Conservation (phyloP, 2,113 vertebrate genomes). For the Phyllostomus discolor region DNA sequence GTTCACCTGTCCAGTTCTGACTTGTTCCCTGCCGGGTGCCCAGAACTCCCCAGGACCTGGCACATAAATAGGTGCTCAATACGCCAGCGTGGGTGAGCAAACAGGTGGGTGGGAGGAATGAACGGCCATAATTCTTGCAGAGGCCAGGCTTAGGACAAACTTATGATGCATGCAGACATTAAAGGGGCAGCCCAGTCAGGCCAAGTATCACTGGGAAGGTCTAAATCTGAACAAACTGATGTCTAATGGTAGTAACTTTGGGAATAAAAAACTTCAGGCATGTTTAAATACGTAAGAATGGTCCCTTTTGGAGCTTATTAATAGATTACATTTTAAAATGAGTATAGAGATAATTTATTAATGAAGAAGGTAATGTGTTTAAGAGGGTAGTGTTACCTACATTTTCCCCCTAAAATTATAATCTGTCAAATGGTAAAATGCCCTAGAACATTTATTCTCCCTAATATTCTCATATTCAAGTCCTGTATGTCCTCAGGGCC, state of each 20-base stretch:
- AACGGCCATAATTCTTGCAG: neutral
- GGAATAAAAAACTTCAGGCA: neutral
- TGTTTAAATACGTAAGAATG: neutral
- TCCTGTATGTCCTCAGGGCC: neutral
- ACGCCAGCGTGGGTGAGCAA: neutral
- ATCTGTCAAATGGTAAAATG: neutral
- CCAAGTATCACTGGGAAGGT: neutral
- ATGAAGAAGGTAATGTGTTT: neutral
- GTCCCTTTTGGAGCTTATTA: neutral
- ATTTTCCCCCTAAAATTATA: neutral
- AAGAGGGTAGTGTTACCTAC: neutral
- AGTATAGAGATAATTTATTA: neutral
- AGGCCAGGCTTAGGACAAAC: neutral
- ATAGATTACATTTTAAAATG: neutral
- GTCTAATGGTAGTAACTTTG: neutral
- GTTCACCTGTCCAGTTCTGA: conserved; percentile 40
- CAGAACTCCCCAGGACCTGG: conserved; percentile 1
- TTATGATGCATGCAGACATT: neutral
- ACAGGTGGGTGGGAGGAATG: no score
- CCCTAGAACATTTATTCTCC: neutral
- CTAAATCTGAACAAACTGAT: neutral
- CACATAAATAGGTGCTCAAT: neutral
- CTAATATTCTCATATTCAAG: neutral
- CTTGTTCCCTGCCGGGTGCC: neutral
- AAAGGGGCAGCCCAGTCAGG: neutral